Conservation (phyloP, 1,140 invertebrate species). For the Leptinotarsa texana region DNA sequence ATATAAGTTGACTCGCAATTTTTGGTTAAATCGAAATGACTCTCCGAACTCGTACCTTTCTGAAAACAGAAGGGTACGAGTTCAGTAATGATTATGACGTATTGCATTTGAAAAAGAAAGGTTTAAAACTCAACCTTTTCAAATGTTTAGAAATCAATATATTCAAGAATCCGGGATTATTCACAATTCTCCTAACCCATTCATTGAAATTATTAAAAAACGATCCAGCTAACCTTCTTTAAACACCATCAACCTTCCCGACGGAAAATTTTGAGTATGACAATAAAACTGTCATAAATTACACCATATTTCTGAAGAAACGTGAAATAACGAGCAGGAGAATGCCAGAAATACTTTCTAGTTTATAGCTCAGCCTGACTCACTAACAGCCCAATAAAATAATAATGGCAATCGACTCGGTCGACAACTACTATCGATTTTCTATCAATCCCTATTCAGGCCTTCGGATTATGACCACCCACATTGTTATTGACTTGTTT, state of each 20-base stretch:
- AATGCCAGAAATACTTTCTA: background rate
- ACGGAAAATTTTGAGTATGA: background rate
- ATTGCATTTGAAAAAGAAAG: no score
- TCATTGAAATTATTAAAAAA: no score
- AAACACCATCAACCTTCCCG: background rate
- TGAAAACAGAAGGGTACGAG: no score
- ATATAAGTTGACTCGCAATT: no score
- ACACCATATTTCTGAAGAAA: background rate
- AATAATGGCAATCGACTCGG: conserved; percentile 16
- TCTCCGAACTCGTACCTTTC: no score
- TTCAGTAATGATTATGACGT: no score
- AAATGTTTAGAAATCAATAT: no score
- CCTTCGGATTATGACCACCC: conserved; percentile 4
- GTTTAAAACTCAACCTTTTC: no score
- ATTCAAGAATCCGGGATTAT: no score
- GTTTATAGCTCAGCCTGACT: conserved; percentile 2
- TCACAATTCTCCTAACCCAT: no score
- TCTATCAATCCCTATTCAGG: conserved; percentile 12
- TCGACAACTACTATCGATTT: conserved; percentile 11
- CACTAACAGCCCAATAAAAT: conserved; percentile 16
- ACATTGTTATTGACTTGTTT: conserved; percentile 14
- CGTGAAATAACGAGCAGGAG: background rate
- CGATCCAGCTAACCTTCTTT: background rate
- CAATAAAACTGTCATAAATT: conserved; percentile 1
- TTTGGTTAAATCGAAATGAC: no score